Conservation (phyloP, 35 echinoderm and acorn worm genomes). For the Hemicentrotus pulcherrimus region DNA sequence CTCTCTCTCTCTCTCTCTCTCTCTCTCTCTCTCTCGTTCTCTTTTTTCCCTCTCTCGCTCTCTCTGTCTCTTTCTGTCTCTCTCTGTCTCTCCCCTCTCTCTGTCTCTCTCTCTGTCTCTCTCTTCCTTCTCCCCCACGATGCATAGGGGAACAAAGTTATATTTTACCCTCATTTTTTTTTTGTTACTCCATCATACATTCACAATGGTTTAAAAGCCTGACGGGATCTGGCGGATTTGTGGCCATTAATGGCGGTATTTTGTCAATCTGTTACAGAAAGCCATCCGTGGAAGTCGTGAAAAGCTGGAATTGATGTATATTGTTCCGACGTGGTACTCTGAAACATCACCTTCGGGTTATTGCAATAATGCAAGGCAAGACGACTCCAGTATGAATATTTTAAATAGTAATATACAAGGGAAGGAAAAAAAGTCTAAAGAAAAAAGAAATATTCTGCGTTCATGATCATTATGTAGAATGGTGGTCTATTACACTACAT, state of each 20-base stretch:
- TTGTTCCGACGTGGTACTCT: conserved; percentile 16
- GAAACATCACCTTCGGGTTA: conserved; percentile 29
- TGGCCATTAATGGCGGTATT: conserved; percentile 17
- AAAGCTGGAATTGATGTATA: conserved; percentile 16
- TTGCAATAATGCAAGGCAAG: conserved; percentile 6
- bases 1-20: neutral
- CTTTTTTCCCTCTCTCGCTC: too few relatives aligned
- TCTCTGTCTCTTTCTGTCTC: too few relatives aligned
- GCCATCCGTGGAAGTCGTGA: conserved; percentile 23
- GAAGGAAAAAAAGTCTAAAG: neutral
- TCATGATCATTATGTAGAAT: neutral
- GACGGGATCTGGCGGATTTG: conserved; percentile 30
- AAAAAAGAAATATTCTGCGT: neutral
- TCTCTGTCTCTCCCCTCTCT: too few relatives aligned
- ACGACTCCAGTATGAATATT: neutral
- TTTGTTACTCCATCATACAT: conserved; percentile 12
- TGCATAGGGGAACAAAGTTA: too few relatives aligned
- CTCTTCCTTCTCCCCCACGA: too few relatives aligned
- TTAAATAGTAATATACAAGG: conserved; percentile 1
- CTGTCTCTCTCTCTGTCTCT: too few relatives aligned
- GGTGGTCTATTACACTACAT: neutral
- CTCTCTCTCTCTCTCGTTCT: too few relatives aligned
- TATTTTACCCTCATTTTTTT: neutral
- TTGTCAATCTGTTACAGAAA: conserved; percentile 37
- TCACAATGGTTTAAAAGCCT: conserved; percentile 41